Evolutionary conservation across 1,140 invertebrate genomes (phyloP).

Genomic region (Dendroctonus valens): DNA sequence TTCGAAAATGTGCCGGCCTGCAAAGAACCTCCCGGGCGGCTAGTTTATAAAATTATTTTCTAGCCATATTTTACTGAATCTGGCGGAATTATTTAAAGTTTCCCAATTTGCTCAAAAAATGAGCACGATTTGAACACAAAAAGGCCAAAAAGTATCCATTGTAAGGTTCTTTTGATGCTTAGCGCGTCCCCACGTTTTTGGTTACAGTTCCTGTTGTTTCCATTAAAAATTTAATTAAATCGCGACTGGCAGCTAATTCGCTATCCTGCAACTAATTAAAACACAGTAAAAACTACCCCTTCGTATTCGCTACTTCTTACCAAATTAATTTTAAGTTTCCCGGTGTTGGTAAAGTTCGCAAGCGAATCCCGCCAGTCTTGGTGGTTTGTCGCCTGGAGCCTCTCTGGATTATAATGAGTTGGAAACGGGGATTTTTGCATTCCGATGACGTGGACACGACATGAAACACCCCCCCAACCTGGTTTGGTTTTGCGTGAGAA

Average conservation of each 20-base stretch:
- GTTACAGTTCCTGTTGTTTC: too few relatives aligned
- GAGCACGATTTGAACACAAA: too few relatives aligned
- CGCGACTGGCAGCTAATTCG: slow-evolving; percentile 2
- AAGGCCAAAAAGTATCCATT: too few relatives aligned
- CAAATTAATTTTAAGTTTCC: slow-evolving; percentile 14
- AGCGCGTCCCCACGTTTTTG: too few relatives aligned
- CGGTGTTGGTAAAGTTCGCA: slow-evolving; percentile 2
- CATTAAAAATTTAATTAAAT: slow-evolving; percentile 5
- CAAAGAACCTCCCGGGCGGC: background rate
- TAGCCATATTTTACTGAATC: too few relatives aligned
- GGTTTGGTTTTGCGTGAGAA: too few relatives aligned
- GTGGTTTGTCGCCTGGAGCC: slow-evolving; percentile 6
- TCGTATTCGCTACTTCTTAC: slow-evolving; percentile 9
- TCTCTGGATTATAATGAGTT: slow-evolving; percentile 13
- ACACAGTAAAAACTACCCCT: slow-evolving; percentile 9
- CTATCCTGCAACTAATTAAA: slow-evolving; percentile 8
- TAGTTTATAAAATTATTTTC: too few relatives aligned
- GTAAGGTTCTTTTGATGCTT: too few relatives aligned
- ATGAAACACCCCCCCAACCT: too few relatives aligned
- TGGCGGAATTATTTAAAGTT: too few relatives aligned
- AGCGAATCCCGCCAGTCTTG: background rate
- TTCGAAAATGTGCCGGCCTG: background rate
- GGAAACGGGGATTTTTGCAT: slow-evolving; percentile 2
- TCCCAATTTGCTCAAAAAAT: too few relatives aligned
- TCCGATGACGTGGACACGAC: slow-evolving; percentile 5